Evolutionary conservation across 1,140 invertebrate species (phyloP).

Genomic region (Agrypnia vestita): DNA sequence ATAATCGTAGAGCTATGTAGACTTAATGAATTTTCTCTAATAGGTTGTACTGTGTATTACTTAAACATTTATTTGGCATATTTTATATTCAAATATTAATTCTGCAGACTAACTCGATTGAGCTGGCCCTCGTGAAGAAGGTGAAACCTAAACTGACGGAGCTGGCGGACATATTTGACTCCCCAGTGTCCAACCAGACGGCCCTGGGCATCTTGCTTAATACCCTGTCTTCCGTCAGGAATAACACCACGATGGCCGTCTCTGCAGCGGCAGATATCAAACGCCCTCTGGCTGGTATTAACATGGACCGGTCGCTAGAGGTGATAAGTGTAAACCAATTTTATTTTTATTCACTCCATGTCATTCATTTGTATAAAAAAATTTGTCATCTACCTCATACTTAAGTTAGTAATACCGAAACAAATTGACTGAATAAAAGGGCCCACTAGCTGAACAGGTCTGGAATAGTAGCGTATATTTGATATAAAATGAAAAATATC

Average conservation of each 20-base stretch:
- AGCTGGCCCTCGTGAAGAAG: conserved; percentile 78
- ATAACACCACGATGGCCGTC: conserved; percentile 81
- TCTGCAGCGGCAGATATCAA: conserved; percentile 83
- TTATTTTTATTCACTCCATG: neutral
- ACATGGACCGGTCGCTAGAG: conserved; percentile 77
- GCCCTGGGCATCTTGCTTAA: conserved; percentile 78
- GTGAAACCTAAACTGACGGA: conserved; percentile 80
- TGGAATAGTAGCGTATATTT: no score
- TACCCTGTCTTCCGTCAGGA: conserved; percentile 78
- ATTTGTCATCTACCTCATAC: no score
- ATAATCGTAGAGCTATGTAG: no score
- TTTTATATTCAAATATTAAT: conserved; percentile 31
- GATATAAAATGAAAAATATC: no score
- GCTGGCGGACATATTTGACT: conserved; percentile 82
- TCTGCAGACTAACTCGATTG: conserved; percentile 73
- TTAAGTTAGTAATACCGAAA: no score
- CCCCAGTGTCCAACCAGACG: conserved; percentile 83
- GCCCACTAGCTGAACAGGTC: no score
- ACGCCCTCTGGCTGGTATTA: conserved; percentile 79
- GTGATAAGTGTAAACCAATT: conserved; percentile 62
- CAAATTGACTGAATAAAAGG: no score
- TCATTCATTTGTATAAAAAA: no score
- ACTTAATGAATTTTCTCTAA: no score
- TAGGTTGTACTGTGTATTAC: no score
- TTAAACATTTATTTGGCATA: no score